Conservation (phyloP, 92 coral and sea anemone species). For the Galaxea fascicularis region DNA sequence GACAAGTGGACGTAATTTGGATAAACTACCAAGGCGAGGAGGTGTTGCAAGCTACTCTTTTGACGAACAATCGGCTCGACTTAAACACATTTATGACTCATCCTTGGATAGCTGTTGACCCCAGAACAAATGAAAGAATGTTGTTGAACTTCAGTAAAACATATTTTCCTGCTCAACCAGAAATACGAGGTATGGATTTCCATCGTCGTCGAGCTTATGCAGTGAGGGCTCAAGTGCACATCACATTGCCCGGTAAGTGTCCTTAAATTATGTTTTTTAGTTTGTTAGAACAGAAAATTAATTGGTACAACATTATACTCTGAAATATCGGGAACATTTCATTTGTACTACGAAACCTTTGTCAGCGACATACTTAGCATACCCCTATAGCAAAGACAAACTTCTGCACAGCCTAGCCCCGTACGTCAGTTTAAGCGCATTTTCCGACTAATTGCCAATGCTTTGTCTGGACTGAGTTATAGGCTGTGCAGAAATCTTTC, state of each 20-base stretch:
- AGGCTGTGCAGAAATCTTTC: no score
- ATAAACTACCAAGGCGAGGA: slow-evolving; percentile 75
- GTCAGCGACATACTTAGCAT: no score
- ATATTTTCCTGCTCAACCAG: slow-evolving; percentile 76
- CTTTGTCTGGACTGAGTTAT: no score
- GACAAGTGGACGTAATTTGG: slow-evolving; percentile 81
- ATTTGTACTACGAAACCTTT: no score
- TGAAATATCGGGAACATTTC: no score
- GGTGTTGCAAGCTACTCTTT: slow-evolving; percentile 58
- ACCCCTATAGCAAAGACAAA: no score
- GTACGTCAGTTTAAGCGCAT: no score
- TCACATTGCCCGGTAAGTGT: slow-evolving; percentile 82
- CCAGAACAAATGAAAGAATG: slow-evolving; percentile 71
- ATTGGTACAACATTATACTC: no score
- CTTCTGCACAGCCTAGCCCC: no score
- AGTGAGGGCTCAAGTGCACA: slow-evolving; percentile 61
- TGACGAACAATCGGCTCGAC: neutral
- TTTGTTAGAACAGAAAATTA: no score
- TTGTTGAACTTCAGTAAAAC: slow-evolving; percentile 79
- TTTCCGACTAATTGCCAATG: no score
- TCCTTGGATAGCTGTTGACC: slow-evolving; percentile 91
- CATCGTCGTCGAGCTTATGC: slow-evolving; percentile 57
- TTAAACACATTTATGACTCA: slow-evolving; percentile 86
- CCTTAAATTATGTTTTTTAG: neutral
- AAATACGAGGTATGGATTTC: slow-evolving; percentile 55